These are phyloP conservation scores for Orthonyx spaldingii DNA, from an alignment of 2,113 vertebrate species.

Conservation along the genomic window DNA sequence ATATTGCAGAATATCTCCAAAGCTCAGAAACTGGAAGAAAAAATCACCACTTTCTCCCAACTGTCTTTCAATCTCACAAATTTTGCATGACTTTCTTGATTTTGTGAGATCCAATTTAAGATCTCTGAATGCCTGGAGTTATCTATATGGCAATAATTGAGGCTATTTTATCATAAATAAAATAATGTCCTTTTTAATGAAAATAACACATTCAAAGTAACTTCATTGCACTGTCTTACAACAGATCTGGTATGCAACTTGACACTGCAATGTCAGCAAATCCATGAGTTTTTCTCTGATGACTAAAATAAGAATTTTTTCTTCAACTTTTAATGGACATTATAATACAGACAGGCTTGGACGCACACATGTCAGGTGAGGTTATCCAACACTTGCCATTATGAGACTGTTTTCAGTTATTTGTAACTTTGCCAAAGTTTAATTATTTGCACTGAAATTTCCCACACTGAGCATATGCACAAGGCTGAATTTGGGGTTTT, in stretches of 20 bases:
- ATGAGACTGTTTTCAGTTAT: background rate
- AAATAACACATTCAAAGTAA: background rate
- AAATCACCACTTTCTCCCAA: background rate
- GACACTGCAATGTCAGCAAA: background rate
- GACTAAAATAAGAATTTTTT: background rate
- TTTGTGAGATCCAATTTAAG: background rate
- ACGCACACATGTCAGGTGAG: background rate
- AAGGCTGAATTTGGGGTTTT: background rate
- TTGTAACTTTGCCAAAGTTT: conserved; percentile 31
- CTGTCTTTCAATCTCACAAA: background rate
- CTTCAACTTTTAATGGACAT: background rate
- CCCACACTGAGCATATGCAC: background rate
- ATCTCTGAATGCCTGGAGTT: background rate
- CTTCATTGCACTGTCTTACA: background rate
- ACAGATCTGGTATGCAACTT: background rate
- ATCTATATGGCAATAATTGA: background rate
- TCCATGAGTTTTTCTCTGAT: background rate
- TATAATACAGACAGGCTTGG: background rate
- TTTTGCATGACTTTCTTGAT: background rate
- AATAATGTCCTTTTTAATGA: background rate
- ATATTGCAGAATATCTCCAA: background rate
- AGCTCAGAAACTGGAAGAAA: background rate
- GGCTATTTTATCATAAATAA: background rate
- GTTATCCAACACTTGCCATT: conserved; percentile 9
- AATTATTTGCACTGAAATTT: conserved; percentile 38